Evolutionary conservation across 2,888 invertebrate genomes (phyloP).

Genomic region (Phaonia tiefii): DNA sequence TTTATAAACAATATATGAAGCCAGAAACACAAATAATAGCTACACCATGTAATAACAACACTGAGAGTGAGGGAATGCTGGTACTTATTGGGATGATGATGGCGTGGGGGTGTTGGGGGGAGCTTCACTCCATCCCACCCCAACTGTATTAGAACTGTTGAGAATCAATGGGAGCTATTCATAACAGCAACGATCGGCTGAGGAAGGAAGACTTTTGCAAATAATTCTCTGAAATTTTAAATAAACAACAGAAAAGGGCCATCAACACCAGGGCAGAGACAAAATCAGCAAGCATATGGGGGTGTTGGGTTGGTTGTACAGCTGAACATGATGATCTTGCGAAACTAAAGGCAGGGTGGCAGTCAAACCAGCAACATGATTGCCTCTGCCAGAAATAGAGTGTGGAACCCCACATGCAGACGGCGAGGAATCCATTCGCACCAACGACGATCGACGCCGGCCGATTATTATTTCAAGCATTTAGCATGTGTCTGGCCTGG

Average conservation of each 20-base stretch:
- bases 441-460: background rate
- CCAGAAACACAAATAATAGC: constrained; percentile 2
- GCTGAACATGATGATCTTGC: background rate
- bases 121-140: background rate
- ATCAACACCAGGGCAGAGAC: constrained; percentile 12
- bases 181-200: constrained; percentile 35
- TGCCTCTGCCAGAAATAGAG: background rate
- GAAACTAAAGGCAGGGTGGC: background rate
- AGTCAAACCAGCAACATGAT: background rate
- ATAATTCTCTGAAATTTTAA: constrained; percentile 52
- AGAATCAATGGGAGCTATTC: constrained; percentile 55
- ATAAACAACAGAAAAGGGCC: constrained; percentile 49
- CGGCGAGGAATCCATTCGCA: background rate
- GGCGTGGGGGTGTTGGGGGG: constrained; percentile 24
- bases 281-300: constrained; percentile 36
- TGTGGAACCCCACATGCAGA: background rate
- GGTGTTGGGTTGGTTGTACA: constrained; percentile 57
- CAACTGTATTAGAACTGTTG: constrained; percentile 40
- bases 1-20: constrained; percentile 15
- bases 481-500: constrained; percentile 11
- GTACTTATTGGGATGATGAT: background rate
- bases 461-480: background rate
- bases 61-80: background rate
- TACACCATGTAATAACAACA: background rate
- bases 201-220: constrained; percentile 40